Conservation (phyloP, 2,888 invertebrate species). For the Melanostoma scalare region DNA sequence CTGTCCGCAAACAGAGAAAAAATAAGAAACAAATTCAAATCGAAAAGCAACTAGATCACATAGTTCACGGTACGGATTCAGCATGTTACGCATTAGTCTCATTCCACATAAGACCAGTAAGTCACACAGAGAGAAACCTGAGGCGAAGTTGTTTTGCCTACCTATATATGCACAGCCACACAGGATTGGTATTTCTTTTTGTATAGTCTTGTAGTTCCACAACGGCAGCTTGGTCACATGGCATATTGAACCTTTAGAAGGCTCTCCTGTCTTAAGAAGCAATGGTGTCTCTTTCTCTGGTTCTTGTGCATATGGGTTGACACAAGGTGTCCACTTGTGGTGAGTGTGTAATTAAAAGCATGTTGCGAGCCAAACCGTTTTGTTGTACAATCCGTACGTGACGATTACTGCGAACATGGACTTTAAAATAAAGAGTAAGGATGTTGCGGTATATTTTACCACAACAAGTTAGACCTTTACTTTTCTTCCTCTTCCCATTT, state of each 20-base stretch:
- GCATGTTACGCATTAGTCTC: slow-evolving; percentile 69
- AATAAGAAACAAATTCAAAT: slow-evolving; percentile 27
- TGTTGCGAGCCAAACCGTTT: slow-evolving; percentile 71
- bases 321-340: slow-evolving; percentile 67
- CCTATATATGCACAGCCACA: slow-evolving; percentile 18
- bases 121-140: slow-evolving; percentile 50
- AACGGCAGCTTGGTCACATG: slow-evolving; percentile 29
- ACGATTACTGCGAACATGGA: slow-evolving; percentile 69
- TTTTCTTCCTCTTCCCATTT: no score
- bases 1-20: slow-evolving; percentile 37
- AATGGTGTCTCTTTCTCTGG: slow-evolving; percentile 15
- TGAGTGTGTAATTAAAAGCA: slow-evolving; percentile 71
- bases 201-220: slow-evolving; percentile 31
- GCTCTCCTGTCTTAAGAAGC: slow-evolving; percentile 22
- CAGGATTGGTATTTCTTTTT: slow-evolving; percentile 39
- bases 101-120: slow-evolving; percentile 68
- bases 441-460: no score
- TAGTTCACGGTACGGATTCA: slow-evolving; percentile 68
- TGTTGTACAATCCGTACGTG: slow-evolving; percentile 72
- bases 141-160: slow-evolving; percentile 49
- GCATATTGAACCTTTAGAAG: slow-evolving; percentile 43
- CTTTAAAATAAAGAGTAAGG: slow-evolving; percentile 63
- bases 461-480: no score
- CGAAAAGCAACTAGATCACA: slow-evolving; percentile 66
- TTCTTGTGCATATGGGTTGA: slow-evolving; percentile 46